Base-by-base conservation (phyloP, 2,797 vertebrate genomes). In the Lateolabrax maculatus region DNA sequence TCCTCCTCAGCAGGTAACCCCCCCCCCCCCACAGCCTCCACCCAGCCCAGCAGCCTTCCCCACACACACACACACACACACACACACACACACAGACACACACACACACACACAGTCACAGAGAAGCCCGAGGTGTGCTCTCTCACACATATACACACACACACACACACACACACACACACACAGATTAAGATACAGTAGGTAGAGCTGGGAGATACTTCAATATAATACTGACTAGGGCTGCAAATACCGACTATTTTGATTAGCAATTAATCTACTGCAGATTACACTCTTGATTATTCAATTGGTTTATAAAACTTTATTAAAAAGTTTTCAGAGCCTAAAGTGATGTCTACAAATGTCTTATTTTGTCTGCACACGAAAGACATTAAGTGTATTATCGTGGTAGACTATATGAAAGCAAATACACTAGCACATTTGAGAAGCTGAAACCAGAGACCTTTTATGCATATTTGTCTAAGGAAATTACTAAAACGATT, bases 11-110 rank as follows among this genome's bases (percentile, higher is more conserved):
- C 94, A 96, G 95, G 93, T 88, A 81, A 87, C 93, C 93, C 86
- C 95, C 95, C 93, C 31, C 92, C 93, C 84, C 95, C 95, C 93
- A 94, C 87, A 89, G 95, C 94, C 91, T 94, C 95, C 93, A 97
- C 82, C 92, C 67, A 94, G 94, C 90, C 79, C 95, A 93, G 92
- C 92, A 97, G 96, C 95, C 95, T 96, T 95, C 86, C 86, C 90
- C 89, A 63, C 49, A 62, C 78, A 92, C 89, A 94, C 92, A 95
- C 81, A 94, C 93, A 95, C 82, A 92, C 84, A 93, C 87, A 90
- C 73, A 94, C 87, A 94, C 91, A 95, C 82, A 94, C 90, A 95
- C 90, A 88, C 81, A 92, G 84, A 90, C 79, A 94, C 84, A 89
- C 85, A 93, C 87, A 91, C 88, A 91, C 89, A 63, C 49, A 62